These are phyloP conservation scores for Chinchilla lanigera DNA, from an alignment of 2,113 vertebrate genomes.

Conservation along the genomic window DNA sequence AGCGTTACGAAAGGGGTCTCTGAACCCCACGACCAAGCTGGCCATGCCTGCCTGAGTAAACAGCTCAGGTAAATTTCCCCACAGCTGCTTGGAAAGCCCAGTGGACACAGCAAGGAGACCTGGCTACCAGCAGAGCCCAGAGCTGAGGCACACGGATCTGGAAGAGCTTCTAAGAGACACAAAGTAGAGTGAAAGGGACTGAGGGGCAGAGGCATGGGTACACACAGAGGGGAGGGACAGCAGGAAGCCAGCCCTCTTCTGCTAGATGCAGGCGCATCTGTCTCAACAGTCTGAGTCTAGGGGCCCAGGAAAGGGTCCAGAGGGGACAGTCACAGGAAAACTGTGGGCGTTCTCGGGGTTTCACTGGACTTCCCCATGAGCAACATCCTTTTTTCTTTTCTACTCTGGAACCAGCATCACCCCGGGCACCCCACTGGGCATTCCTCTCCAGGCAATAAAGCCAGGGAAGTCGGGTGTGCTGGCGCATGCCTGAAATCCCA, in stretches of 20 bases:
- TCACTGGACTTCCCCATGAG: background rate
- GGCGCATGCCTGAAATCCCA: too few relatives aligned
- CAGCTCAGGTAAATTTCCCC: background rate
- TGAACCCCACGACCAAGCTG: background rate
- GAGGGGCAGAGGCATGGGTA: rapidly evolving
- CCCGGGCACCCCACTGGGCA: rapidly evolving
- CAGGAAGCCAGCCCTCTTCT: background rate
- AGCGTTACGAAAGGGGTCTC: background rate
- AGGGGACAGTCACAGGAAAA: background rate
- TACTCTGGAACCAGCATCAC: background rate
- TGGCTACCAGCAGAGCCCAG: background rate
- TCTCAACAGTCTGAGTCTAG: background rate
- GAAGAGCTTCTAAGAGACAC: background rate
- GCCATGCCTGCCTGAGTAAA: background rate
- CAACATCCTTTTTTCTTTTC: background rate
- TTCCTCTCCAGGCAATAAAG: background rate
- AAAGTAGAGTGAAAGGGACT: background rate
- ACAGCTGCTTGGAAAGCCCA: background rate
- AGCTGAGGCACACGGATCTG: background rate
- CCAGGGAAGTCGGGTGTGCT: too few relatives aligned
- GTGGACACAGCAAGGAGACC: background rate
- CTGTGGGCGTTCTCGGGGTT: background rate
- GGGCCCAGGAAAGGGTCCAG: background rate
- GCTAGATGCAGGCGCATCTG: rapidly evolving
- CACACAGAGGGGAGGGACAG: rapidly evolving